These are phyloP conservation scores for Crocodylus rhombifer DNA, from an alignment of 2,797 vertebrate species.

Conservation along the genomic window DNA sequence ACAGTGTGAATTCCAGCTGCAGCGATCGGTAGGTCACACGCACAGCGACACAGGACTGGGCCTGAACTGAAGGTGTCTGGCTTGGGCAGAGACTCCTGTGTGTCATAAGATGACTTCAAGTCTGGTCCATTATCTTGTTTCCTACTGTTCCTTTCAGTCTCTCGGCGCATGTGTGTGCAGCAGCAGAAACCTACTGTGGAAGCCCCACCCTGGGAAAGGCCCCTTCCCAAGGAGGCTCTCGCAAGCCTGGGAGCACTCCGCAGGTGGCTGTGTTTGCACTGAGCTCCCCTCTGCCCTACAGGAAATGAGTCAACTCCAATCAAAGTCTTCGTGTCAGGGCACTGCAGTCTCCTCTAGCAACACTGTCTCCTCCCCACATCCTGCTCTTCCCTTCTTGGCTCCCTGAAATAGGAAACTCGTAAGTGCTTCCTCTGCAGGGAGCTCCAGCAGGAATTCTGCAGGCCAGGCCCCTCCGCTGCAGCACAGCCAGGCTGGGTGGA, in stretches of 20 bases:
- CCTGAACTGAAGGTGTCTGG: not conserved
- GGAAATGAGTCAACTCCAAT: not conserved
- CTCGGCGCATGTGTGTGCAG: not conserved
- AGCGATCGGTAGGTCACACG: too few relatives aligned
- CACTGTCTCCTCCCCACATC: not conserved
- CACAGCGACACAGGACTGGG: fast-evolving
- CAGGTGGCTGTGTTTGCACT: not conserved
- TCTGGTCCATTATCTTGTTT: not conserved
- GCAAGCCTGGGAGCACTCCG: not conserved
- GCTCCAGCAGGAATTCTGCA: not conserved
- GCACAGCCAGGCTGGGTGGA: not conserved
- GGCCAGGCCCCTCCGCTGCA: not conserved
- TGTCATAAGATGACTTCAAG: fast-evolving
- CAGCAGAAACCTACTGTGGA: not conserved
- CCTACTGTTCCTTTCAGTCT: fast-evolving
- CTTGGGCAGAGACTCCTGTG: fast-evolving
- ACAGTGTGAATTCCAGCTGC: too few relatives aligned
- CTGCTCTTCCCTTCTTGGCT: not conserved
- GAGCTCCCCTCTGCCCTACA: fast-evolving
- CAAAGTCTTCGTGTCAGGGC: fast-evolving
- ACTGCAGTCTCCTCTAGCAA: not conserved
- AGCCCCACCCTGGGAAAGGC: not conserved
- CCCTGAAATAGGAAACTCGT: not conserved
- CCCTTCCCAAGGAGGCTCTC: not conserved
- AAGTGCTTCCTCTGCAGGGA: not conserved